Base-by-base conservation (phyloP, 2,888 invertebrate species). In the Sylvicola fuscatus region DNA sequence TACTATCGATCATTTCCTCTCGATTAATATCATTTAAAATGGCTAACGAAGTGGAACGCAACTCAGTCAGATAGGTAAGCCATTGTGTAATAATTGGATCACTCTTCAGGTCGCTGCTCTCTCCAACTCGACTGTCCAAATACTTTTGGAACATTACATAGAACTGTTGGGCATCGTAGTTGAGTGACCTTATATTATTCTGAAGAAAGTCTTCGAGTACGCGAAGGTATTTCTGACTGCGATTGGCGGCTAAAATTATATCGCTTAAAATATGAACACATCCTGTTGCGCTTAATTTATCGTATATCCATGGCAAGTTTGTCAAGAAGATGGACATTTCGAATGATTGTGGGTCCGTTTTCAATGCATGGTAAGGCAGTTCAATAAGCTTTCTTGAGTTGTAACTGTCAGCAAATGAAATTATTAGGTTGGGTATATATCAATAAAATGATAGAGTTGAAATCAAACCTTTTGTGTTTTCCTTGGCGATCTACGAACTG, bases 111-210 rank as follows among this genome's bases (percentile, higher is more conserved):
- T 34, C 35, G 13, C 38, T 38, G 30, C 28, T 44, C 7, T 48
- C 46, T 34, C 45, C 45, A 33, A 51, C 46, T 42, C 54, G 54
- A 14, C 53, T 53, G 41, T 59, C 56, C 38, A 67, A 45, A 49
- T 60, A 67, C 44, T 53, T 58, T 49, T 60, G 67, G 41, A 77
- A 58, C 41, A 84, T 70, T 3, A 83, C 72, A 46, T 76, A 81
- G 47, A 87, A 73, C 55, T 89, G 87, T 47, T 74, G 65, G 26
- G 82, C 81, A 52, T 87, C 86, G 45, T 80, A 79, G 47, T 73
- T 74, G 36, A 89, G 58, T 12, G 80, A 75, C 47, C 68, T 68
- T 4, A 77, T 69, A 45, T 79, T 72, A 1, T 68, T 64, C 54
- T 76, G 74, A 39, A 87, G 64, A 40, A 80, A 70, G 42, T 76